Evolutionary conservation across 2,113 vertebrate genomes (phyloP), one percentile per base, ranked within the genome.

Genomic region (Alectura lathami): DNA sequence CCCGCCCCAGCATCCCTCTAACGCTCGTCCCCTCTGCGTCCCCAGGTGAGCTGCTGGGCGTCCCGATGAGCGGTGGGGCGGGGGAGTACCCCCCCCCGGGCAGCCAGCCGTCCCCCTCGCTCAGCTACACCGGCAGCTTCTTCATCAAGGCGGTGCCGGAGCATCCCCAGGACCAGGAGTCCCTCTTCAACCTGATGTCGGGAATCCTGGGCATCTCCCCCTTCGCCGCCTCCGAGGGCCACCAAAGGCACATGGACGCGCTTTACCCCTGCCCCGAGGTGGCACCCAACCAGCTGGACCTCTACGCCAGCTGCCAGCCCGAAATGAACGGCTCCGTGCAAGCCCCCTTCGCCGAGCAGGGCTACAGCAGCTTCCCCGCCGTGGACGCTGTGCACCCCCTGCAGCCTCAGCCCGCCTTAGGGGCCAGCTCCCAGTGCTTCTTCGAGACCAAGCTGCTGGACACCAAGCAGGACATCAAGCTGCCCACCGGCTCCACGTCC

Each of bases 71-170:
- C 96, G 88, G 97, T 42, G 99, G 98, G 84, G 51, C 63, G 3
- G 89, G 96, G 53, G 99, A 99, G 97, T 99, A 98, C 93, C 98
- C 98, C 77, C 98, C 98, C 96, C 97, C 80, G 97, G 98, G 97
- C 97, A 98, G 97, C 96, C 98, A 97, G 89, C 98, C 98, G 95
- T 98, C 98, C 74, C 98, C 99, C 34, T 98, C 99, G 14, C 98
- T 99, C 96, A 98, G 98, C 96, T 99, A 99, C 98, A 99, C 99
- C 7, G 99, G 99, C 97, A 99, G 99, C 97, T 99, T 99, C 98
- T 99, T 99, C 97, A 99, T 99, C 87, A 99, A 99, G 96, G 98
- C 99, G 2, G 98, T 98, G 40, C 98, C 99, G 26, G 99, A 99
- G 97, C 98, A 98, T 83, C 98, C 98, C 50, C 99, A 98, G 97